Percentiles rank a stretch among this genome's conserved stretches.
Conservation (phyloP, 2,113 vertebrate species). For the Megaptera novaeangliae region DNA sequence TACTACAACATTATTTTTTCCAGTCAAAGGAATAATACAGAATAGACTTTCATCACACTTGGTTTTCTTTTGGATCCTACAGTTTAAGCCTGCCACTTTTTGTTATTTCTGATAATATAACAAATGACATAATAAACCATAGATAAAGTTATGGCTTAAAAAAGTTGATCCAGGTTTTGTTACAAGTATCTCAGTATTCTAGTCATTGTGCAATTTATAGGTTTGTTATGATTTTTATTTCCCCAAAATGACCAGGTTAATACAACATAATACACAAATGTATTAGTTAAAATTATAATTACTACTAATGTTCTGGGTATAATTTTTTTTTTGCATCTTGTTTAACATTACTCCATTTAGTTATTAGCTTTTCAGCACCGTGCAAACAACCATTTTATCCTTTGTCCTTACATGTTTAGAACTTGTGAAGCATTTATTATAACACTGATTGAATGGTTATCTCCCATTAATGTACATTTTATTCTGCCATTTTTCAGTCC, state of each 20-base stretch:
- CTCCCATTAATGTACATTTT: neutral
- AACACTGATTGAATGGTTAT: neutral
- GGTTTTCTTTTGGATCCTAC: neutral
- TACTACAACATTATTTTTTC: neutral
- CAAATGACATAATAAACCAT: neutral
- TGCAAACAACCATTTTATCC: neutral
- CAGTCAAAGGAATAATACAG: neutral
- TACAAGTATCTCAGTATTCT: neutral
- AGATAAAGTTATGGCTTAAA: neutral
- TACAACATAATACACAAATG: neutral
- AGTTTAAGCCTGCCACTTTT: neutral
- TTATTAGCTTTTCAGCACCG: neutral
- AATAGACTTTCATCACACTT: neutral
- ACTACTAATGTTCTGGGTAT: neutral
- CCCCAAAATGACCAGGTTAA: neutral
- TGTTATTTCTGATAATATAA: neutral
- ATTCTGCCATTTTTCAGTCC: neutral
- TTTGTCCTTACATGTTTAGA: neutral
- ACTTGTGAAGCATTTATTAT: neutral
- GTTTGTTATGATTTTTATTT: neutral
- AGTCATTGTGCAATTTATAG: neutral
- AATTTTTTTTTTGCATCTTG: neutral
- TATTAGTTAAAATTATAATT: neutral
- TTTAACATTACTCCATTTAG: neutral
- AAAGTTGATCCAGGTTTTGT: fast-evolving